Conservation (phyloP, 2,113 vertebrate genomes). For the Noctilio leporinus region DNA sequence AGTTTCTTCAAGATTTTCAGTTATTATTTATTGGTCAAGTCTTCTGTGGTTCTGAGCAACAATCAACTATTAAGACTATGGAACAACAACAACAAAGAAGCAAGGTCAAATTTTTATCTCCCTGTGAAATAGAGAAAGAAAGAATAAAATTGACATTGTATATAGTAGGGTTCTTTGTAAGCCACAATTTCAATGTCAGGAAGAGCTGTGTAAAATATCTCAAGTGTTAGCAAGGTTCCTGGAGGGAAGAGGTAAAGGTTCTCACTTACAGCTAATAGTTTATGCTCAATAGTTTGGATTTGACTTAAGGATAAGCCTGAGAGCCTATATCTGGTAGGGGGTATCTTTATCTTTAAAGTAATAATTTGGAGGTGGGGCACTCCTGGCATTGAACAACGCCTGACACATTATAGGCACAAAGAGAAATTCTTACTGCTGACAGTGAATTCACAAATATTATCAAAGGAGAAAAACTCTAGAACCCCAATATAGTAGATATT, state of each 20-base stretch:
- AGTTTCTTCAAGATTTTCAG: not conserved
- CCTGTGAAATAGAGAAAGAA: not conserved
- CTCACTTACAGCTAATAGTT: not conserved
- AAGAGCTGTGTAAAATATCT: not conserved
- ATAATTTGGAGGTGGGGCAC: not conserved
- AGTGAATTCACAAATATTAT: not conserved
- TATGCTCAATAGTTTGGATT: not conserved
- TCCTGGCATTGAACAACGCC: not conserved
- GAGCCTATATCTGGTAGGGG: not conserved
- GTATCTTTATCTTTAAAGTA: not conserved
- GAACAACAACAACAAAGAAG: not conserved
- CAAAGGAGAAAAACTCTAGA: conserved; percentile 13
- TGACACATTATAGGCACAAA: not conserved
- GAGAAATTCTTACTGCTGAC: not conserved
- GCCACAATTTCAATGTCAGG: not conserved
- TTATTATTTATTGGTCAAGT: not conserved
- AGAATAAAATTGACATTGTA: not conserved
- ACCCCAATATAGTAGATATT: not conserved
- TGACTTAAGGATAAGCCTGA: not conserved
- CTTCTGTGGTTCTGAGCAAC: not conserved
- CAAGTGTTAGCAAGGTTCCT: not conserved
- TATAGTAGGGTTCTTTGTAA: not conserved
- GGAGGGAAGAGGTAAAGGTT: not conserved
- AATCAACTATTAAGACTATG: not conserved
- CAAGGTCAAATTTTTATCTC: not conserved